Evolutionary conservation across 2,113 vertebrate species (phyloP), one percentile per base, ranked within the genome.

Genomic region (Chionis minor): DNA sequence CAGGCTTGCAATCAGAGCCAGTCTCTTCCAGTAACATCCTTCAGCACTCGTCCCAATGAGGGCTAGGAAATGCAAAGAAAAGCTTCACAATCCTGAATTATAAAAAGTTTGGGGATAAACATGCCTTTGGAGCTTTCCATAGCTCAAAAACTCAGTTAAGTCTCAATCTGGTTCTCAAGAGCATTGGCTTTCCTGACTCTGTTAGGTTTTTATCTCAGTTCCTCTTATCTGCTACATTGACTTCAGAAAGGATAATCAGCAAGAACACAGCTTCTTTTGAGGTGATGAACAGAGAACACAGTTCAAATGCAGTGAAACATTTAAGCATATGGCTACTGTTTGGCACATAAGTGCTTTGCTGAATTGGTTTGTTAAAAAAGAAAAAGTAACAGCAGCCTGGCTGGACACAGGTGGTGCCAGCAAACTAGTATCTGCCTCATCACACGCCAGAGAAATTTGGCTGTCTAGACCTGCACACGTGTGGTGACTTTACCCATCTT

Each of bases 261-360:
- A 87, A 84, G 38, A 21, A 27, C 47, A 84, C 63, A 81, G 52
- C 75, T 86, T 86, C 84, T 92, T 93, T 59, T 74, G 82, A 88
- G 59, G 49, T 63, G 74, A 85, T 77, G 42, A 86, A 90, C 20
- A 71, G 82, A 88, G 56, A 92, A 67, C 30, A 74, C 13, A 72
- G 75, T 86, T 86, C 63, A 90, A 84, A 79, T 12, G 2, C 51
- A 65, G n/a, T 52, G 72, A 81, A 90, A 81, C 44, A 83, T 56
- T 78, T 40, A 80, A 88, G 55, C 79, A 78, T 92, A 85, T 72
- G 73, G 80, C 94, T 92, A 81, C 80, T 88, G 90, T 81, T 95
- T 88, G 91, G 80, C 80, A 84, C 23, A 5, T 4, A 59, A 81
- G 6, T 47, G 45, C 63, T 90, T 74, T 78, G 67, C 33, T 92